Base-by-base conservation (phyloP, 2,113 vertebrate genomes). In the Mustela nigripes region DNA sequence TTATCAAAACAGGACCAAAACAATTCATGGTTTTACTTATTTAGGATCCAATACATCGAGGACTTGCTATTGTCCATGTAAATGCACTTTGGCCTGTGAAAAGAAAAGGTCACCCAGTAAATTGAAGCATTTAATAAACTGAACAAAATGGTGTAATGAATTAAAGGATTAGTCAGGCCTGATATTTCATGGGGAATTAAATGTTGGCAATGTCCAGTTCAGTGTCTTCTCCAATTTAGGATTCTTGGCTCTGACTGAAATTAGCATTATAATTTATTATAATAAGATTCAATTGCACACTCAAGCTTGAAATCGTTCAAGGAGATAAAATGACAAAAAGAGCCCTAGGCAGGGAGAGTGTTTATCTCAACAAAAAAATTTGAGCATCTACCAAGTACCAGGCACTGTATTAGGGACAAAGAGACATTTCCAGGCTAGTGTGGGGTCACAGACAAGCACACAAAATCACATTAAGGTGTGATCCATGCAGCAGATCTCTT, bases 201-300 rank as follows among this genome's bases (percentile, higher is more conserved):
- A 92, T 60, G 90, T 92, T 95, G 94, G 63, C 85, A 31, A 69
- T 78, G 92, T 87, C 97, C 95, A 67, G 58, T 85, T 65, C 65
- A 91, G 24, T 78, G 36, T 97, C 92, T 50, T 90, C 69, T 97
- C 94, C 65, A 93, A 39, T 96, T 94, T 87, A 78, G 63, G n/a
- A 60, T 45, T 87, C 93, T 95, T 53, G 48, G 36, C 94, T 95
- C n/a, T 60, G 56, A 60, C 33, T 89, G 86, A 89, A 94, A 97
- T 97, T 87, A 97, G 69, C 80, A 95, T 95, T 92, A 85, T 93
- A 96, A 97, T 97, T 95, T 97, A 98, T 97, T 97, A 81, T 95
- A 97, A 97, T 95, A 76, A 69, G 88, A 98, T 96, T 80, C 89
- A 97, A 0, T 86, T 95, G 42, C 65, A 92, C 79, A 90, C 14